phyloP scores from a whole-genome alignment of 2,888 invertebrate species.

The Branchipolynoe longqiensis region DNA sequence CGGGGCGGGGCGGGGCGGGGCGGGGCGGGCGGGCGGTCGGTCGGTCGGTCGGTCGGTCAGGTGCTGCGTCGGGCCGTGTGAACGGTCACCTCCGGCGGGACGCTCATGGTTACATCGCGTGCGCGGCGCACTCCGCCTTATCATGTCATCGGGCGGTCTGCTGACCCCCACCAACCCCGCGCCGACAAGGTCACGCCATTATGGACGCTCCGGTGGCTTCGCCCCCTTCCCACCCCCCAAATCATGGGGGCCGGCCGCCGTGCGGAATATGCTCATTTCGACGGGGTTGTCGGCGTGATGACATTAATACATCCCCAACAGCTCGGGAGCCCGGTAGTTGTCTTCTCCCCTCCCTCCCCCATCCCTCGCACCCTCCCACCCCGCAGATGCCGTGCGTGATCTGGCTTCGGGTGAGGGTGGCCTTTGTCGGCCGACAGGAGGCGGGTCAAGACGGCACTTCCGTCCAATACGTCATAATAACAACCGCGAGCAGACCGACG shows the following conservation, averaged over 20 bases:
- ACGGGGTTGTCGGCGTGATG: background rate
- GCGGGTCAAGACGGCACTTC: background rate
- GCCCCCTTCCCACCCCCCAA: background rate
- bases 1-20: no score
- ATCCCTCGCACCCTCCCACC: background rate
- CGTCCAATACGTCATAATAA: conserved; percentile 15
- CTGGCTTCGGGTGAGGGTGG: background rate
- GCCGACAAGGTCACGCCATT: background rate
- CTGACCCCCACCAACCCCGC: conserved; percentile 6
- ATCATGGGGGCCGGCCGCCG: background rate
- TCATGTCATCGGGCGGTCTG: conserved; percentile 2
- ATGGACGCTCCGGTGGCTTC: background rate
- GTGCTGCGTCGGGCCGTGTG: no score
- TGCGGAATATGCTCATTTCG: conserved; percentile 6
- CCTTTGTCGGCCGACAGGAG: conserved; percentile 3
- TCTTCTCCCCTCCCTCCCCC: background rate
- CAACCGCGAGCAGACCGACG: no score
- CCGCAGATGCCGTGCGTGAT: conserved; percentile 2
- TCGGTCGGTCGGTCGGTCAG: no score
- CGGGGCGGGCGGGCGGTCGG: no score
- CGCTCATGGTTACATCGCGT: background rate
- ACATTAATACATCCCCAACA: conserved; percentile 28
- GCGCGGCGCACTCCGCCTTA: background rate
- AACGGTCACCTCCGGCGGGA: background rate
- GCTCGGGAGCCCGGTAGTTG: conserved; percentile 1